Evolutionary conservation across 2,797 vertebrate genomes (phyloP), one percentile per base, ranked within the genome.

Genomic region (Lagodon rhomboides): DNA sequence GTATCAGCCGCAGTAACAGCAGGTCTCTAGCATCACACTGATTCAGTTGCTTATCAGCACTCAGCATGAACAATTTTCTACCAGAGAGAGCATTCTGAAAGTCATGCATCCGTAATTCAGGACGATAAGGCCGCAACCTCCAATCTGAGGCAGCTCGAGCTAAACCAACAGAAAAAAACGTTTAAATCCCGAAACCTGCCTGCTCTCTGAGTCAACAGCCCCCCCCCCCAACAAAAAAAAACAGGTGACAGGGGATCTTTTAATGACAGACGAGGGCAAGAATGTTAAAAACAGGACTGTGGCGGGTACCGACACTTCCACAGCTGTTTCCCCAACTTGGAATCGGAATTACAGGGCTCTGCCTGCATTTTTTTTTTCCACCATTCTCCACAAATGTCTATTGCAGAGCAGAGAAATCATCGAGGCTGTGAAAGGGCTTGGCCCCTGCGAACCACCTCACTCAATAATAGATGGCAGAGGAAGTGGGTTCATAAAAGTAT

Each of bases 401-500:
- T 87, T 87, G 92, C 83, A 84, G 87, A 73, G 72, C 25, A 72
- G 66, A 81, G 11, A 86, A 91, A 89, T 85, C 80, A 90, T 91
- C 77, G 78, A 80, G 78, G 84, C 80, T 74, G 84, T 84, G 80
- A 90, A 91, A 88, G 88, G 91, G 79, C 87, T 85, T 82, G 79
- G 90, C 83, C 90, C 72, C 89, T 78, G 75, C 56, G 69, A 85
- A 90, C 86, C 85, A 81, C 70, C 79, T 79, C 72, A 77, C 83
- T 95, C 80, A 94, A 95, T 95, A 94, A 94, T 95, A 92, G 69
- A 95, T 94, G 90, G 68, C 54, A 49, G 67, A 84, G 63, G 85
- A 87, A 85, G 87, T 81, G 90, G 90, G 86, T 91, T 94, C 92
- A 94, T 95, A 90, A 95, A 94, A 95, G 80, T 92, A 79, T 94